A percentile compares a stretch with the other conserved stretches of the same genome.
Conservation (phyloP, 2,888 invertebrate genomes). For the Lepas anatifera region DNA sequence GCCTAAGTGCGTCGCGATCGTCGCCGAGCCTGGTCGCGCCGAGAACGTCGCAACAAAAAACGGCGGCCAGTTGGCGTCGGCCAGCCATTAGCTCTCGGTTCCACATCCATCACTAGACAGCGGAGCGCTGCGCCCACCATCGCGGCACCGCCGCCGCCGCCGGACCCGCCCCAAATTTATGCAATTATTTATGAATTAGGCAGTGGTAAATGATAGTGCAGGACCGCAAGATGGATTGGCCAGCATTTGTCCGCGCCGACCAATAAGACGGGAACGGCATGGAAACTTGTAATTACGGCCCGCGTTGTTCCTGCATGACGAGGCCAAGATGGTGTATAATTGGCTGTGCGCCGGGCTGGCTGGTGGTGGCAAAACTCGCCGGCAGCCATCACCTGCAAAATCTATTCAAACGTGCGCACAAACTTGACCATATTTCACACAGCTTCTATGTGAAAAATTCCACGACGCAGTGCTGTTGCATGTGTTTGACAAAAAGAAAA, state of each 20-base stretch:
- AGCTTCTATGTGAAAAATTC: too few species aligned
- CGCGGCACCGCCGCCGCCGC: background rate
- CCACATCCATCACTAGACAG: background rate
- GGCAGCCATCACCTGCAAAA: too few species aligned
- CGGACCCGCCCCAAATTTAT: background rate
- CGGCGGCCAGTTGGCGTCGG: too few species aligned
- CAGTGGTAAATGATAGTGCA: conserved; percentile 4
- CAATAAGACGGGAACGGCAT: conserved; percentile 11
- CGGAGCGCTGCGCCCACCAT: background rate
- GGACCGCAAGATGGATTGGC: background rate
- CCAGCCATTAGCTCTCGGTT: background rate
- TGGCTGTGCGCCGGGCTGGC: too few species aligned
- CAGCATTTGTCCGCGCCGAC: conserved; percentile 4
- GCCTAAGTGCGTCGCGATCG: background rate
- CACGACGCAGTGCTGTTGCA: too few species aligned
- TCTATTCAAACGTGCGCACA: too few species aligned
- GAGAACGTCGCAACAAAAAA: background rate
- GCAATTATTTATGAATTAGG: conserved; percentile 12
- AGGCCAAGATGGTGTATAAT: background rate
- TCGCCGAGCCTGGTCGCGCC: background rate
- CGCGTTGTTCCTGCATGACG: conserved; percentile 10
- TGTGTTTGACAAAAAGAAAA: too few species aligned
- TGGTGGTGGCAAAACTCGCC: too few species aligned
- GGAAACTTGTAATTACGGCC: conserved; percentile 10
- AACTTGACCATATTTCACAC: too few species aligned